Base-by-base conservation (phyloP, 2,113 vertebrate genomes). In the Rhea pennata region DNA sequence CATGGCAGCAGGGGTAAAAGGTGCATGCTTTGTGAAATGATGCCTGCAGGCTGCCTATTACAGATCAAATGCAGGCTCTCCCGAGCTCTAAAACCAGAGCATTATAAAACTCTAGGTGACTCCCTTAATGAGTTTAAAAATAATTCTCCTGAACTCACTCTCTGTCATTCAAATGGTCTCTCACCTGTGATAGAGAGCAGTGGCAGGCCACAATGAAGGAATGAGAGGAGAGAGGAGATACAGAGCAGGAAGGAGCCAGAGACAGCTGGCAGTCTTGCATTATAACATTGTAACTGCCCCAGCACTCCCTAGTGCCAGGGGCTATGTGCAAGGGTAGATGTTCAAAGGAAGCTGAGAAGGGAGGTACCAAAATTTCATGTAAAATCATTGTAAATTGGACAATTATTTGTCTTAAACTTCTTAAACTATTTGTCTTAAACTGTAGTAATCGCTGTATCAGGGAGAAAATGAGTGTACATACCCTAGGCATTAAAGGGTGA, bases 51-150 rank as follows among this genome's bases (percentile, higher is more conserved):
- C 92, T 94, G 65, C 20, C 24, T 85, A 16, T 46, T 88, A 79
- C 72, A 88, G 90, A 94, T 93, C 82, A 90, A 91, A 90, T 85
- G 24, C 59, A 70, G 42, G 50, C 82, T 88, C 72, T 87, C 51
- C 71, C 3, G 8, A 70, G 91, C 82, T 70, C 50, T 53, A 50
- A 94, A 91, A 92, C 66, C 94, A 94, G 90, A 96, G 44, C 62
- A 53, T 76, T 7, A 1, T 93, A 94, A 96, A 96, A 56, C 93
- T 80, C 84, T 50, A 90, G 75, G 82, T 51, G 92, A 95, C 71
- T 93, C 76, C 75, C 87, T 90, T 94, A 66, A 95, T 62, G 75
- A 54, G 64, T 69, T 88, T 83, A 70, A 95, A 90, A 95, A 70
- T 80, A 94, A 92, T 65, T 64, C 53, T 65, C 64, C 81, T 42